Conservation (phyloP, 2,797 vertebrate genomes). For the Epinephelus awoara region DNA sequence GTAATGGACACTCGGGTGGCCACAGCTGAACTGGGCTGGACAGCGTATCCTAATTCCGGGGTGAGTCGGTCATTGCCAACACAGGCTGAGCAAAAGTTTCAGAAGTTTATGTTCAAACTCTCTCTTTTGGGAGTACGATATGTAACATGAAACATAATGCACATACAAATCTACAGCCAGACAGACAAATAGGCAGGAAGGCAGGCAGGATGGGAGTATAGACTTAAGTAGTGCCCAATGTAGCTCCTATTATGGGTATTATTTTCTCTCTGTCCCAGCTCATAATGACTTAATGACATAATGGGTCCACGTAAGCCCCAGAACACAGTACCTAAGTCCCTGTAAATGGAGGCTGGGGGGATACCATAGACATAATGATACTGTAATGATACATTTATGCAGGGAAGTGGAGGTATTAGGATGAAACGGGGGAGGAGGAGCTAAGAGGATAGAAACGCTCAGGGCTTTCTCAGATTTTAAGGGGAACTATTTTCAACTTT, state of each 20-base stretch:
- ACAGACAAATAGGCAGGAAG: slow-evolving; percentile 66
- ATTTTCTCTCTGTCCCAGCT: slow-evolving; percentile 80
- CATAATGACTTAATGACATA: slow-evolving; percentile 88
- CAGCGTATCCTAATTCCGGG: slow-evolving; percentile 96
- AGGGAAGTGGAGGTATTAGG: slow-evolving; percentile 78
- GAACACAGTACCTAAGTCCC: slow-evolving; percentile 79
- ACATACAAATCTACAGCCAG: slow-evolving; percentile 28
- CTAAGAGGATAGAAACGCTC: slow-evolving; percentile 61
- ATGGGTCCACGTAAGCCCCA: slow-evolving; percentile 81
- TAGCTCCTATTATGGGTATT: slow-evolving; percentile 79
- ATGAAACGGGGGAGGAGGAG: slow-evolving; percentile 73
- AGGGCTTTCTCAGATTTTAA: slow-evolving; percentile 61
- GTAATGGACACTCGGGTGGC: slow-evolving; percentile 98
- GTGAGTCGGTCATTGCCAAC: slow-evolving; percentile 84
- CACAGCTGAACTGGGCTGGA: slow-evolving; percentile 98
- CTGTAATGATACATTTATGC: slow-evolving; percentile 81
- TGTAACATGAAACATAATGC: slow-evolving; percentile 36
- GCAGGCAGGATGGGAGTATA: slow-evolving; percentile 57
- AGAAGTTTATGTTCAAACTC: slow-evolving; percentile 10
- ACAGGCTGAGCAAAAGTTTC: not conserved
- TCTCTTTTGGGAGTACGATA: not conserved
- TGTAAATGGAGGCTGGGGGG: slow-evolving; percentile 75
- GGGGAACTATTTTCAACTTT: slow-evolving; percentile 65
- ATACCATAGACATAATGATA: slow-evolving; percentile 77
- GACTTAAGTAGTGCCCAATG: slow-evolving; percentile 73